Evolutionary conservation across 2,113 vertebrate species (phyloP), one percentile per base, ranked within the genome.

Genomic region (Cebus imitator): DNA sequence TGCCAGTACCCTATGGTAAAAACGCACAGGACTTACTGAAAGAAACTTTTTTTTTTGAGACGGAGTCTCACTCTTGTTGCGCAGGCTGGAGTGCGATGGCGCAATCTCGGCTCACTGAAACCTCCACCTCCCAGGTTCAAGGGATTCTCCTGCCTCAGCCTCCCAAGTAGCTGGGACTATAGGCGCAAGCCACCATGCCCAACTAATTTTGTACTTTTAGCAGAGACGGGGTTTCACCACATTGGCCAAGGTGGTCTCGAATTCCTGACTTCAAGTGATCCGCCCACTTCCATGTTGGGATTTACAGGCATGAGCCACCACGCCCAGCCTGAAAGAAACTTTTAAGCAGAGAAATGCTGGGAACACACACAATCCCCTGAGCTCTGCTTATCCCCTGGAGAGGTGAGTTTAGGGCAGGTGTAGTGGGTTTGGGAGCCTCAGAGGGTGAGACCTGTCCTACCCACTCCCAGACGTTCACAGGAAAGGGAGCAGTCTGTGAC

Each of bases 1-100:
- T 23, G 17, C 23, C 70, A 3, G 50, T 4, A 3, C 32, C 72
- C 1, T 10, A 4, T 1, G 35, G 72, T 35, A 1, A 6, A 50
- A 57, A 48, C 13, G 25, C 16, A 8, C 43, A 20, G 8, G 25
- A 37, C n/a, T 76, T 45, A 75, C 18, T 21, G 68, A 32, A 10
- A 11, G n/a, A 72, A 72, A 37, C 2, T 72, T 11, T 20, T 70
- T 37, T 61, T 12, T 64, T 12, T 64, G 61, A 64, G 61, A 64
- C 5, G 0, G 27, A 64, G 61, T 64, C 2, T 64, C 13, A 6
- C 27, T 64, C 30, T 64, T 64, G 27, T 64, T 32, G 27, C 61
- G 5, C 12, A 64, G 6, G 61, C 61, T 64, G 61, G 27, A 64
- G 61, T 64, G 0, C 12, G 30, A 13, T 64, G 27, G 61, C 61